These are phyloP conservation scores for Terebella lapidaria DNA, from an alignment of 2,888 invertebrate species.

Conservation along the genomic window DNA sequence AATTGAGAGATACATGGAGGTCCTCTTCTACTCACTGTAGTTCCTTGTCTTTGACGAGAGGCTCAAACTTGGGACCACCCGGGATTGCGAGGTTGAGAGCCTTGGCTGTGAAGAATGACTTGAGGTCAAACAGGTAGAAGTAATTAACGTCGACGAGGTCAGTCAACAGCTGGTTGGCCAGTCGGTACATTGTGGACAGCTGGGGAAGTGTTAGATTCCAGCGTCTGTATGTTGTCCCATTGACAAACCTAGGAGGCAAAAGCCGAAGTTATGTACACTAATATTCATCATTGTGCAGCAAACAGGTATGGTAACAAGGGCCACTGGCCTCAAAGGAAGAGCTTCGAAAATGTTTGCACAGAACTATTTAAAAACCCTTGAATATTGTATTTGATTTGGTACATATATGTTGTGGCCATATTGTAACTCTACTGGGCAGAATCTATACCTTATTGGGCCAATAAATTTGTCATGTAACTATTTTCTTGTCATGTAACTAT, in stretches of 20 bases:
- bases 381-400: too few relatives aligned
- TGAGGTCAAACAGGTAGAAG: constrained; percentile 97
- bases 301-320: too few relatives aligned
- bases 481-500: too few relatives aligned
- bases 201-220: constrained; percentile 96
- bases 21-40: constrained; percentile 69
- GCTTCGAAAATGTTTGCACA: too few relatives aligned
- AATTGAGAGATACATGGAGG: not conserved
- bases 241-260: constrained; percentile 75
- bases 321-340: too few relatives aligned
- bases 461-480: too few relatives aligned
- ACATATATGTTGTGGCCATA: too few relatives aligned
- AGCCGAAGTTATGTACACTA: constrained; percentile 22
- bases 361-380: not conserved
- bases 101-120: constrained; percentile 99
- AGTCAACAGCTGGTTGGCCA: constrained; percentile 95
- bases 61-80: constrained; percentile 99
- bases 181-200: constrained; percentile 93
- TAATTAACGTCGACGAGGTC: constrained; percentile 98
- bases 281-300: too few relatives aligned
- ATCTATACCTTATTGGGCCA: too few relatives aligned
- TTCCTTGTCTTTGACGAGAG: constrained; percentile 94
- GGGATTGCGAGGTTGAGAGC: constrained; percentile 99
- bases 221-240: constrained; percentile 92
- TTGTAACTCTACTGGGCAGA: too few relatives aligned